phyloP scores from a whole-genome alignment of 2,797 vertebrate genomes.

The Intellagama lesueurii region DNA sequence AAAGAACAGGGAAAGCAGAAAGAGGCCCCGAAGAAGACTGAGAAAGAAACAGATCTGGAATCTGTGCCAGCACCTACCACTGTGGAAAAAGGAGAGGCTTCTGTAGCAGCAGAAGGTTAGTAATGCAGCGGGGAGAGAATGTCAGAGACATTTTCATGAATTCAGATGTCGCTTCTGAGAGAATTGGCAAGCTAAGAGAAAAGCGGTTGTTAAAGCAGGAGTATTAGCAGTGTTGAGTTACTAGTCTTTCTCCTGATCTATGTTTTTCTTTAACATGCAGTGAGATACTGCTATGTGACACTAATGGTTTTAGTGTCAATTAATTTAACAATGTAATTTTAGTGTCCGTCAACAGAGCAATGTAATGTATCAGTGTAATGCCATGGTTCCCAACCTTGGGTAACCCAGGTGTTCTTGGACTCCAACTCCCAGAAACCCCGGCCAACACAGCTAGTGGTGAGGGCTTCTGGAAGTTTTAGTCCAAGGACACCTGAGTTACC shows the following conservation, averaged over 20 bases:
- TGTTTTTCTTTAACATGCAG: not conserved
- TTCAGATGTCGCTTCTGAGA: not conserved
- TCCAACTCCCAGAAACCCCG: too few species aligned
- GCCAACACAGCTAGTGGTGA: too few species aligned
- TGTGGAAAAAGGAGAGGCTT: constrained; percentile 73
- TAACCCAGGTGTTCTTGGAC: too few species aligned
- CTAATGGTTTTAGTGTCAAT: too few species aligned
- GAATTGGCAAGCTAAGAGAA: not conserved
- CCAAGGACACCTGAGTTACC: too few species aligned
- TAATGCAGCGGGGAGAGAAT: constrained; percentile 18
- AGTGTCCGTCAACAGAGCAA: too few species aligned
- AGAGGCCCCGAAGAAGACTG: constrained; percentile 71
- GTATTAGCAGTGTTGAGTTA: not conserved
- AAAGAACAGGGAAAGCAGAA: constrained; percentile 78
- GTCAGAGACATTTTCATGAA: not conserved
- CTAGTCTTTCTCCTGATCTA: not conserved
- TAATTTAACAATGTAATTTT: too few species aligned
- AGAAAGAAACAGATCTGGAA: constrained; percentile 71
- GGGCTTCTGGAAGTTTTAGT: too few species aligned
- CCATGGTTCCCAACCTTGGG: too few species aligned
- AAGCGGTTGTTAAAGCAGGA: not conserved
- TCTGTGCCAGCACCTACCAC: constrained; percentile 10
- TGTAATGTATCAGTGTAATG: too few species aligned
- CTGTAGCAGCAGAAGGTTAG: constrained; percentile 73
- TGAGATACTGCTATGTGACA: not conserved